Conservation (phyloP, 1,140 invertebrate genomes). For the Drosophila ambigua region DNA sequence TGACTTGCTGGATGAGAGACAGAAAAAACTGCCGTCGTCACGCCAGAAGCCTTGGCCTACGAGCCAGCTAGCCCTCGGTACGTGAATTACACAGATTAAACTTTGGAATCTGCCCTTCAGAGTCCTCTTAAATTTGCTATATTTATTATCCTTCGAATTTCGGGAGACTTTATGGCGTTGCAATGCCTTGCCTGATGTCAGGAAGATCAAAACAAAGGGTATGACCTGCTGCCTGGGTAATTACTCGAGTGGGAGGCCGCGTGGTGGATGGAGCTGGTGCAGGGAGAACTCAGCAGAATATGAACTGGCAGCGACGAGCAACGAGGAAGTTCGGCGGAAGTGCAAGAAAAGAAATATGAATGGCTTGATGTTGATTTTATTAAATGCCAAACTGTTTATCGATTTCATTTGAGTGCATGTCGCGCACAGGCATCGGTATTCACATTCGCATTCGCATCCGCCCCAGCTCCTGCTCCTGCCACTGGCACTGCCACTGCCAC, state of each 20-base stretch:
- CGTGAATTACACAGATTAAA: not conserved
- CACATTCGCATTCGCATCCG: not conserved
- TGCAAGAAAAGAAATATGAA: slow-evolving; percentile 11
- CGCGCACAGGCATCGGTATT: slow-evolving; percentile 52
- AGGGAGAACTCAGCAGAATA: not conserved
- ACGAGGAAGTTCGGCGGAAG: not conserved
- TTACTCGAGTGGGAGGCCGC: too few relatives aligned
- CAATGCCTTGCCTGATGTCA: too few relatives aligned
- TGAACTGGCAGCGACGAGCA: slow-evolving; percentile 1
- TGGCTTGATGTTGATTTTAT: slow-evolving; percentile 59
- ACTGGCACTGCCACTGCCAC: not conserved
- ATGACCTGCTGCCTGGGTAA: too few relatives aligned
- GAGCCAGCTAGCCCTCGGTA: too few relatives aligned
- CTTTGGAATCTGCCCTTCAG: too few relatives aligned
- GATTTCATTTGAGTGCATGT: slow-evolving; percentile 67
- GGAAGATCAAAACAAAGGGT: too few relatives aligned
- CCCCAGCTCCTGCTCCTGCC: not conserved
- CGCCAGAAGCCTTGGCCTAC: not conserved
- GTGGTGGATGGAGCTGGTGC: too few relatives aligned
- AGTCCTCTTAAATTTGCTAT: too few relatives aligned
- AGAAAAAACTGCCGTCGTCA: not conserved
- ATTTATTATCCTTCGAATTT: too few relatives aligned
- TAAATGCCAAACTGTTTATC: slow-evolving; percentile 71
- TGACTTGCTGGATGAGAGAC: not conserved
- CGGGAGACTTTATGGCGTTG: too few relatives aligned